Evolutionary conservation across 2,888 invertebrate genomes (phyloP).

Genomic region (Scaptomyza reducta): DNA sequence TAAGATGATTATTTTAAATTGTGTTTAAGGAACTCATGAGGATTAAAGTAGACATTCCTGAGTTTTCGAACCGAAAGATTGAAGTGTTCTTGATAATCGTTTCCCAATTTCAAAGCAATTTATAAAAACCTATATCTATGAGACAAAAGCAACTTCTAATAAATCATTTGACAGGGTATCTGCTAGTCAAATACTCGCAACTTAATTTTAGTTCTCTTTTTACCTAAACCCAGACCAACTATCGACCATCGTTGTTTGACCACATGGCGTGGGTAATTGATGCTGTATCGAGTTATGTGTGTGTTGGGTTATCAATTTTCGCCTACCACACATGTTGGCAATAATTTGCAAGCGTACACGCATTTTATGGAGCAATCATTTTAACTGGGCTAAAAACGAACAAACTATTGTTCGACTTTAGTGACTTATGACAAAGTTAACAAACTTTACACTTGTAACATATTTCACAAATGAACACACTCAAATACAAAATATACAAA

Average conservation of each 20-base stretch:
- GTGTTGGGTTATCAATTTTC: slow-evolving; percentile 46
- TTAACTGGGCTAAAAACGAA: slow-evolving; percentile 10
- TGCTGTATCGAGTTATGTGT: slow-evolving; percentile 44
- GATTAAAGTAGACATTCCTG: too few species aligned
- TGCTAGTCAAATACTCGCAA: neutral
- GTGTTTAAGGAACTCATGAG: too few species aligned
- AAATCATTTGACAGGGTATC: neutral
- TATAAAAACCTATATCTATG: too few species aligned
- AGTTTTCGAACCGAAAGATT: too few species aligned
- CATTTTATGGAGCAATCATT: slow-evolving; percentile 32
- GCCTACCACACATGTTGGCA: slow-evolving; percentile 46
- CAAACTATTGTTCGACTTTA: slow-evolving; percentile 18
- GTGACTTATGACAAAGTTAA: slow-evolving; percentile 22
- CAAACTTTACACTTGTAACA: slow-evolving; percentile 1
- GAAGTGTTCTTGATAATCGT: too few species aligned
- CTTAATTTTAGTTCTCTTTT: slow-evolving; percentile 13
- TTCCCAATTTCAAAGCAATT: too few species aligned
- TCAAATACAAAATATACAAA: slow-evolving; percentile 5
- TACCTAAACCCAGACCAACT: slow-evolving; percentile 1
- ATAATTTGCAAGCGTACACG: slow-evolving; percentile 57
- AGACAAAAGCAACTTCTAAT: neutral
- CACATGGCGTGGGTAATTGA: slow-evolving; percentile 61
- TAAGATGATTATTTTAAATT: too few species aligned
- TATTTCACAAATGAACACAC: neutral
- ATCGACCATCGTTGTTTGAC: slow-evolving; percentile 20